These are phyloP conservation scores for Glaucidium brasilianum DNA, from an alignment of 2,113 vertebrate species.

Conservation along the genomic window DNA sequence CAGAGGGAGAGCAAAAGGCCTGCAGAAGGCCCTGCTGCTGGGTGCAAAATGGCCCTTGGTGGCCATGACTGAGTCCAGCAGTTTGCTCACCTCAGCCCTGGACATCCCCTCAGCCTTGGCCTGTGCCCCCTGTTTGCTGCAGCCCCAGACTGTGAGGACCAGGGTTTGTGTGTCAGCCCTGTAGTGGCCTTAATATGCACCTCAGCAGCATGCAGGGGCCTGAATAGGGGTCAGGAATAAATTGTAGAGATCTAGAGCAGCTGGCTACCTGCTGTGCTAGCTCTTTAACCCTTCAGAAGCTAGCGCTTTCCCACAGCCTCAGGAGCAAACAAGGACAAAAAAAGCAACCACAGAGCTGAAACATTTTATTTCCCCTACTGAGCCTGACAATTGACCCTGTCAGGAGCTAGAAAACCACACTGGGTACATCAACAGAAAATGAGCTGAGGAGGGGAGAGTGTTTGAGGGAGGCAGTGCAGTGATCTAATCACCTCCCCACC, in stretches of 20 bases:
- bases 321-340: constrained; percentile 21
- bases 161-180: background rate
- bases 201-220: background rate
- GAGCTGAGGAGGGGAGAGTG: background rate
- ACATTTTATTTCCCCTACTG: constrained; percentile 41
- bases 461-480: background rate
- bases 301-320: background rate
- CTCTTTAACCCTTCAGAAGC: constrained; percentile 39
- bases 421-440: constrained; percentile 1
- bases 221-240: background rate
- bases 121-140: rapidly evolving
- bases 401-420: constrained; percentile 28
- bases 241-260: background rate
- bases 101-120: background rate
- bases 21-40: background rate
- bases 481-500: background rate
- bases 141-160: background rate
- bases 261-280: constrained; percentile 15
- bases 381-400: constrained; percentile 60
- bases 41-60: background rate
- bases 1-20: background rate
- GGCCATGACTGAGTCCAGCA: background rate
- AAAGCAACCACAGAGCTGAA: background rate
- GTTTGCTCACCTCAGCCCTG: rapidly evolving
- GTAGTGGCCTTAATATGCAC: background rate